Conservation (phyloP, 2,888 invertebrate genomes). For the Clitarchus hookeri region DNA sequence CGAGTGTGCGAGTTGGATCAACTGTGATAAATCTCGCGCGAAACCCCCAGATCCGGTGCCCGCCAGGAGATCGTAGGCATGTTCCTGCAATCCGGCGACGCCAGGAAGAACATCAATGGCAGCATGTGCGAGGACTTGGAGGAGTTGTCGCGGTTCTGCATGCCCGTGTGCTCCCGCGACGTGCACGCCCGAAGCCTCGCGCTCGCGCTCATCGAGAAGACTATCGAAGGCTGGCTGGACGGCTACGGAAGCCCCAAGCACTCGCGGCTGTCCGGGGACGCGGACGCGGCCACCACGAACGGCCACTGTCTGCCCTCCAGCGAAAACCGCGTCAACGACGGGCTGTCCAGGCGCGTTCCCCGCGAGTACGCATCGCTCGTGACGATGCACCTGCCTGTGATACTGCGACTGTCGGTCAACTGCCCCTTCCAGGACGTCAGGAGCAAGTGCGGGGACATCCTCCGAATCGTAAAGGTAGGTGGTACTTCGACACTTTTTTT, state of each 20-base stretch:
- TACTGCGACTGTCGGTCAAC: constrained; percentile 61
- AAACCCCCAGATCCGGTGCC: too few species aligned
- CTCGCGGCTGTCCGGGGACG: constrained; percentile 47
- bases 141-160: constrained; percentile 58
- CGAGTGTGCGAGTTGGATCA: too few species aligned
- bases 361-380: constrained; percentile 59
- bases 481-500: constrained; percentile 43
- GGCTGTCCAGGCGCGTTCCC: constrained; percentile 22
- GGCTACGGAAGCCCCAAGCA: constrained; percentile 59
- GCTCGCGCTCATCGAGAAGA: constrained; percentile 58
- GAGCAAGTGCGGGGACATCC: constrained; percentile 61
- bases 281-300: constrained; percentile 32
- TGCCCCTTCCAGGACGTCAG: constrained; percentile 65
- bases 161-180: constrained; percentile 60
- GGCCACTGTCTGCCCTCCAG: constrained; percentile 35
- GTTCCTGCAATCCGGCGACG: neutral
- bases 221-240: constrained; percentile 60
- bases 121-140: constrained; percentile 53
- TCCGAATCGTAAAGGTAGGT: constrained; percentile 63
- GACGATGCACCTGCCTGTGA: constrained; percentile 61
- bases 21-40: too few species aligned
- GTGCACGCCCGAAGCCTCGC: constrained; percentile 58
- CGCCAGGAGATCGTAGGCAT: neutral
- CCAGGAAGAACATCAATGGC: neutral
- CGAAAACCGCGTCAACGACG: constrained; percentile 18